A percentile compares a stretch with the other conserved stretches of the same genome.
phyloP scores from a whole-genome alignment of 2,888 invertebrate genomes.

The Drosophila emarginata region DNA sequence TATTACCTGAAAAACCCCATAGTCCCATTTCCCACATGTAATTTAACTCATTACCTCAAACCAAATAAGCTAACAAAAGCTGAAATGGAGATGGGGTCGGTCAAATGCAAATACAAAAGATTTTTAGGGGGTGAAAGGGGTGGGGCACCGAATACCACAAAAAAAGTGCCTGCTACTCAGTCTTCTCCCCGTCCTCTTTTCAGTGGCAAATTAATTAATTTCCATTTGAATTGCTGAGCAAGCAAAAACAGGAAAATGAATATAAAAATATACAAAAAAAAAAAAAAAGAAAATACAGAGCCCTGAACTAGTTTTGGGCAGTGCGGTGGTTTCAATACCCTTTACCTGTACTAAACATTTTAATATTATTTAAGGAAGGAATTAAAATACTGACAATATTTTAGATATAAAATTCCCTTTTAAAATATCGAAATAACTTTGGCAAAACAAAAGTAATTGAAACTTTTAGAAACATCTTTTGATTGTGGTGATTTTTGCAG shows the following conservation, averaged over 20 bases:
- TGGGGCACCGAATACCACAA: conserved; percentile 37
- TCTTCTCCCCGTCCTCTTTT: background rate
- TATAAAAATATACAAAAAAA: conserved; percentile 3
- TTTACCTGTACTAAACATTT: background rate
- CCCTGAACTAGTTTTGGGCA: background rate
- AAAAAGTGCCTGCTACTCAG: conserved; percentile 7
- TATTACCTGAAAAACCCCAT: background rate
- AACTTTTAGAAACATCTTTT: no score
- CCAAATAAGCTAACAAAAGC: conserved; percentile 32
- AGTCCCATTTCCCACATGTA: conserved; percentile 44
- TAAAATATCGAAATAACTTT: no score
- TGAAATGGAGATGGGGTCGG: conserved; percentile 23
- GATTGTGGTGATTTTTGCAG: no score
- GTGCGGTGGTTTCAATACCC: background rate
- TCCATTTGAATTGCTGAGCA: conserved; percentile 58
- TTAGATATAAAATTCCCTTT: no score
- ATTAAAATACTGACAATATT: no score
- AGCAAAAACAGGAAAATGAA: conserved; percentile 35
- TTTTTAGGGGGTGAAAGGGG: background rate
- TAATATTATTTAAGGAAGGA: no score
- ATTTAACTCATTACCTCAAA: conserved; percentile 54
- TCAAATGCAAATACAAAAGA: conserved; percentile 28
- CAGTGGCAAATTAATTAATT: conserved; percentile 64
- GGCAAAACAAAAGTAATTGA: no score
- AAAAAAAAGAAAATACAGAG: background rate